A percentile compares a stretch with the other conserved stretches of the same genome.
Evolutionary conservation across 1,140 invertebrate genomes (phyloP).

Genomic region (Drosophila guanche): DNA sequence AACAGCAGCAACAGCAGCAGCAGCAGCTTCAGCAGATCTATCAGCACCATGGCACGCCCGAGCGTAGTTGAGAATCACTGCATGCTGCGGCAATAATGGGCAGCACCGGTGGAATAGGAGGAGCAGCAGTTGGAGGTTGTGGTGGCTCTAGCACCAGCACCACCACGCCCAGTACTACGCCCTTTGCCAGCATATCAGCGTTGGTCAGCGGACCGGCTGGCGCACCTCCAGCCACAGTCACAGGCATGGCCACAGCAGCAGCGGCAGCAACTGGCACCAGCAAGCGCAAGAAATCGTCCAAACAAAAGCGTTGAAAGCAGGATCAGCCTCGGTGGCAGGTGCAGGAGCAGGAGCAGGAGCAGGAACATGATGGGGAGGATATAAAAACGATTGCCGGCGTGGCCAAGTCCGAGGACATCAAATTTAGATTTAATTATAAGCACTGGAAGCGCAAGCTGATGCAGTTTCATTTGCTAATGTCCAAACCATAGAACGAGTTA

Average conservation of each 20-base stretch:
- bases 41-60: constrained; percentile 82
- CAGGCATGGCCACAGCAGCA: constrained; percentile 15
- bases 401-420: constrained; percentile 48
- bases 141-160: constrained; percentile 17
- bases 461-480: constrained; percentile 65
- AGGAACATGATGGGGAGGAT: not conserved
- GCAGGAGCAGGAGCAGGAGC: not conserved
- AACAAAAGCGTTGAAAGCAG: constrained; percentile 76
- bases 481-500: constrained; percentile 17
- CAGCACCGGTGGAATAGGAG: constrained; percentile 55
- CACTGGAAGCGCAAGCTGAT: constrained; percentile 72
- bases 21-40: constrained; percentile 83
- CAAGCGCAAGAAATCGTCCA: constrained; percentile 75
- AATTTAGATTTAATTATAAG: constrained; percentile 72
- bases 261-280: constrained; percentile 57
- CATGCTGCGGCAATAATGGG: constrained; percentile 74
- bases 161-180: constrained; percentile 38
- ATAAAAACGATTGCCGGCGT: constrained; percentile 23
- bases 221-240: constrained; percentile 20
- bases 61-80: constrained; percentile 84
- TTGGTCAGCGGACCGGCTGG: constrained; percentile 44
- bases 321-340: not conserved
- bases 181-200: constrained; percentile 69
- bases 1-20: constrained; percentile 59
- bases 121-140: constrained; percentile 3